Conservation (phyloP, 1,140 invertebrate genomes). For the Aphaenogaster ashmeadi region DNA sequence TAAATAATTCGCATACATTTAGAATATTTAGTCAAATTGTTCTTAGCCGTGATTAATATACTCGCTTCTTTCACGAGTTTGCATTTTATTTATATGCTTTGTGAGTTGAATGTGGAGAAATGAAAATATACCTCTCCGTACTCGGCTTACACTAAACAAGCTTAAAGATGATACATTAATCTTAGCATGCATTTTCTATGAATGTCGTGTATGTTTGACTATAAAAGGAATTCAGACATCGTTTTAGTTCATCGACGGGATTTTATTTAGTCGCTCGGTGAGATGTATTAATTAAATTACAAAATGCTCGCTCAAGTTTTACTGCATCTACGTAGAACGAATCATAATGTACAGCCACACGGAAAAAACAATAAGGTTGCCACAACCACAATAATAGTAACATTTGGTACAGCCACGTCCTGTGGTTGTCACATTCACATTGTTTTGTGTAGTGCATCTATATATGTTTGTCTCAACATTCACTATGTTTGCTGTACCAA, state of each 20-base stretch:
- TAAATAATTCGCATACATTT: not conserved
- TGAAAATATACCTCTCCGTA: slow-evolving; percentile 15
- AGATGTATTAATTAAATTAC: slow-evolving; percentile 11
- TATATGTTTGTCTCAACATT: no score
- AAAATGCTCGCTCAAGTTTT: not conserved
- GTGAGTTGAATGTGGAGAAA: not conserved
- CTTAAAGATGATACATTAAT: slow-evolving; percentile 31
- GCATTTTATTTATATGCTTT: slow-evolving; percentile 24
- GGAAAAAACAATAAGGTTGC: no score
- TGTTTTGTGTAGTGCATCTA: no score
- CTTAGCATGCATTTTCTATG: slow-evolving; percentile 6
- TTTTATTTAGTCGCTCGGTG: not conserved
- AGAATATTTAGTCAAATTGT: not conserved
- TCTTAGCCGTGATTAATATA: not conserved
- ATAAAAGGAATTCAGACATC: not conserved
- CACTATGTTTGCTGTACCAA: no score
- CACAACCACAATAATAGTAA: no score
- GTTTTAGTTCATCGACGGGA: not conserved
- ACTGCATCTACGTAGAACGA: not conserved
- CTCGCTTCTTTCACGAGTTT: slow-evolving; percentile 8
- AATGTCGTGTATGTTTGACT: slow-evolving; percentile 12
- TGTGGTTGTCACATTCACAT: no score
- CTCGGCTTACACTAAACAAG: slow-evolving; percentile 6
- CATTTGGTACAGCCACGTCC: no score
- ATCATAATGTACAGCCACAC: not conserved